phyloP scores from a whole-genome alignment of 2,797 vertebrate genomes.

The Channallabes apus region DNA sequence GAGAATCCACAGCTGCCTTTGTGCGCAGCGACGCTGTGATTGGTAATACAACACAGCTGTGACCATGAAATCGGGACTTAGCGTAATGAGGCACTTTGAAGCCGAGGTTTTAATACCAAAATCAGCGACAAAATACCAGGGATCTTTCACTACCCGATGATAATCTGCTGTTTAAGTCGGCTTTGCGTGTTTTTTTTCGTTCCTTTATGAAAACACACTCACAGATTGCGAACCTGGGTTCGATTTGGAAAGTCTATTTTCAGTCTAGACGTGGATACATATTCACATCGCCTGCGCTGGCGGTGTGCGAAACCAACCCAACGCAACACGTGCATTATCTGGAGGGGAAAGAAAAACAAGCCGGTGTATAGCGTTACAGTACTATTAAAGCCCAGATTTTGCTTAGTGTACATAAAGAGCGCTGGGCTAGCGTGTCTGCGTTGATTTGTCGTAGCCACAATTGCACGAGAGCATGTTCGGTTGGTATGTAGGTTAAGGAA shows the following conservation, averaged over 20 bases:
- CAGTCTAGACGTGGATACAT: constrained; percentile 66
- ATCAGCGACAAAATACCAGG: constrained; percentile 76
- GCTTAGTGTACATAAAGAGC: constrained; percentile 58
- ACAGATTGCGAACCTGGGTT: constrained; percentile 61
- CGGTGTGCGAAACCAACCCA: constrained; percentile 64
- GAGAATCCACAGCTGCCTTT: constrained; percentile 57
- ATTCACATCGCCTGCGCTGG: constrained; percentile 58
- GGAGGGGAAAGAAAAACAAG: constrained; percentile 68
- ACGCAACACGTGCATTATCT: constrained; percentile 68
- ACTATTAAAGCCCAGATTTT: constrained; percentile 66
- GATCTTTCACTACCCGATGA: constrained; percentile 77
- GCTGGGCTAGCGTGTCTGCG: constrained; percentile 58
- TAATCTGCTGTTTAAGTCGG: constrained; percentile 75
- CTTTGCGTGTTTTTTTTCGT: constrained; percentile 60
- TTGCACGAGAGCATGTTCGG: constrained; percentile 57
- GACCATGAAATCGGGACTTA: constrained; percentile 83
- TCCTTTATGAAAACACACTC: constrained; percentile 65
- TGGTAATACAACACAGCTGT: constrained; percentile 79
- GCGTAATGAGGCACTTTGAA: constrained; percentile 81
- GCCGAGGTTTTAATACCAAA: constrained; percentile 78
- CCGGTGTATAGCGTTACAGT: constrained; percentile 71
- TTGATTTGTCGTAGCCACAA: constrained; percentile 58
- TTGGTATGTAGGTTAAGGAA: constrained; percentile 58
- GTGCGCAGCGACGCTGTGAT: constrained; percentile 69
- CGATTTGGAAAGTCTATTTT: constrained; percentile 71